Conservation (phyloP, 1,140 invertebrate genomes). For the Panagrolaimus sp. region DNA sequence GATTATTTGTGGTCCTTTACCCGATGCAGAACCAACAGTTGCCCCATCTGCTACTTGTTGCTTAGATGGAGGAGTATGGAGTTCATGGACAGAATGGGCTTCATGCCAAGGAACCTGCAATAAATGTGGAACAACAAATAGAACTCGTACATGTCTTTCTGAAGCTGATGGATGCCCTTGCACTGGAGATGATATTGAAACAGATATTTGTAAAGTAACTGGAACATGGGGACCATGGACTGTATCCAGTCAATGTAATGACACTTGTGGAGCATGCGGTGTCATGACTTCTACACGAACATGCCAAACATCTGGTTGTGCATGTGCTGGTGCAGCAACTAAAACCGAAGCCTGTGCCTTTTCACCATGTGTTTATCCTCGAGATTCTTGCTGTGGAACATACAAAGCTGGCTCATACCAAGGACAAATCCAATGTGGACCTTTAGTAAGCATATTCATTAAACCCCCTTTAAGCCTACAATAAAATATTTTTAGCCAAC, state of each 20-base stretch:
- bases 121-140: background rate
- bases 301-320: background rate
- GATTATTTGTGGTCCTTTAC: background rate
- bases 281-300: background rate
- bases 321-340: background rate
- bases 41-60: background rate
- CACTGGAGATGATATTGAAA: background rate
- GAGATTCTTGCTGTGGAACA: background rate
- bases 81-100: background rate
- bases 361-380: background rate
- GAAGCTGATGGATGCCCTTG: background rate
- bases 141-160: background rate
- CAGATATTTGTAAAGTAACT: background rate
- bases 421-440: background rate
- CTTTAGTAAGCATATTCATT: background rate
- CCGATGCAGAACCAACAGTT: background rate
- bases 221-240: background rate
- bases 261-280: conserved; percentile 2
- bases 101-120: background rate
- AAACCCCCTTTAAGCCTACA: background rate
- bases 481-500: conserved; percentile 3
- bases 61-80: conserved; percentile 1
- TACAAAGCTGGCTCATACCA: background rate
- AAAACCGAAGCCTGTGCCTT: background rate
- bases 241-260: background rate